Base-by-base conservation (phyloP, 2,888 invertebrate species). In the Digitonthophagus gazella region DNA sequence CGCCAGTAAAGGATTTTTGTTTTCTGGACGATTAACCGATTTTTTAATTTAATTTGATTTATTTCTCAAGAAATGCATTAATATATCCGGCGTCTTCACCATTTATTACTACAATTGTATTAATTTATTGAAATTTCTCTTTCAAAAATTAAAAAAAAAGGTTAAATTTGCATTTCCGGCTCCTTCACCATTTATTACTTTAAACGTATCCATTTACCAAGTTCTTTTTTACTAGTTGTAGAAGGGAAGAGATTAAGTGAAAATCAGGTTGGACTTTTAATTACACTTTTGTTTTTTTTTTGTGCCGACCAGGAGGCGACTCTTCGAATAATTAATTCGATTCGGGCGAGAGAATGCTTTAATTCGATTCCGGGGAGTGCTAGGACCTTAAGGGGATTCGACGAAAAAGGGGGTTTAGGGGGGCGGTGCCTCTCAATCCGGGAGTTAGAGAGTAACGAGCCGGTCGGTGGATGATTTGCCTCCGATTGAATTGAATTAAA, bases 271-370 rank as follows among this genome's bases (percentile, higher is more conserved):
- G 61, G n/a, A 14, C 18, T 18, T 18, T 61, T 61, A 61, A 61
- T 61, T 16, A 16, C n/a, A 61, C 18, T 61, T 61, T 61, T 61
- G 61, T 61, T 61, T n/a, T n/a, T n/a, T n/a, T n/a, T 61, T 61
- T 2, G 61, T 20, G 20, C 20, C 61, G 18, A 18, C 58, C 4
- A 54, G 2, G 15, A 15, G 3, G 3, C 58, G 61, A 61, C 61
- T 61, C 61, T 61, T 61, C 16, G 61, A 16, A 19, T 61, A 61
- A 61, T 61, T 61, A 61, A 61, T 61, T 61, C 20, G 61, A 61
- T 61, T 20, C 18, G 18, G 18, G 61, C 5, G 61, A 19, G 18
- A 20, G 61, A 61, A 61, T 61, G 16, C 61, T 61, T 61, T 61
- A 61, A 61, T 61, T 61, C 18, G 61, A 61, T 61, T 61, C 19